Conservation (phyloP, 2,113 vertebrate species). For the Apaloderma vittatum region DNA sequence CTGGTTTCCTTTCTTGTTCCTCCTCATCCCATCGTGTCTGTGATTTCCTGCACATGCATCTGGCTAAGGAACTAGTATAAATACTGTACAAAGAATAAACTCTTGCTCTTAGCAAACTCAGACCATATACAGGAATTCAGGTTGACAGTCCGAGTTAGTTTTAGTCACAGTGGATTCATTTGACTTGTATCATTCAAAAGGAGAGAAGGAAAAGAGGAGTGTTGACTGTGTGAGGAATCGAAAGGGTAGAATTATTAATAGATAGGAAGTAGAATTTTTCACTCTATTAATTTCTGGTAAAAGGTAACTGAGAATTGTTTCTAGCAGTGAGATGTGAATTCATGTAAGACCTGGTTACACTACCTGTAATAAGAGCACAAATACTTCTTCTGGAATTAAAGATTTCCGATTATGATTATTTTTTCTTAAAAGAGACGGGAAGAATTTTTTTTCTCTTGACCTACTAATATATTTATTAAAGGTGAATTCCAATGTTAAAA, state of each 20-base stretch:
- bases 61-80: background rate
- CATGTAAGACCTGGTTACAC: background rate
- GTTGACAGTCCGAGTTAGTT: background rate
- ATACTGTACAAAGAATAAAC: background rate
- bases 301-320: background rate
- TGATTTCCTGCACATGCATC: background rate
- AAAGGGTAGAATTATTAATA: background rate
- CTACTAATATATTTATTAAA: background rate
- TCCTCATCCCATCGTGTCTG: background rate
- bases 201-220: background rate
- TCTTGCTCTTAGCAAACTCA: background rate
- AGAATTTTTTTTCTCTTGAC: background rate
- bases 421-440: background rate
- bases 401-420: background rate
- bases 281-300: background rate
- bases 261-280: background rate
- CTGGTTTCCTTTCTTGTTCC: background rate
- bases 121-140: background rate
- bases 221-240: background rate
- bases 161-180: background rate
- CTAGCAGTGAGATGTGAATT: background rate
- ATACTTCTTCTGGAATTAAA: background rate
- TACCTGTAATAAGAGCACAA: background rate
- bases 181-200: background rate
- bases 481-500: background rate